A percentile compares a stretch with the other conserved stretches of the same genome.
These are phyloP conservation scores for Corythaixoides concolor DNA, from an alignment of 2,113 vertebrate genomes.

Conservation along the genomic window DNA sequence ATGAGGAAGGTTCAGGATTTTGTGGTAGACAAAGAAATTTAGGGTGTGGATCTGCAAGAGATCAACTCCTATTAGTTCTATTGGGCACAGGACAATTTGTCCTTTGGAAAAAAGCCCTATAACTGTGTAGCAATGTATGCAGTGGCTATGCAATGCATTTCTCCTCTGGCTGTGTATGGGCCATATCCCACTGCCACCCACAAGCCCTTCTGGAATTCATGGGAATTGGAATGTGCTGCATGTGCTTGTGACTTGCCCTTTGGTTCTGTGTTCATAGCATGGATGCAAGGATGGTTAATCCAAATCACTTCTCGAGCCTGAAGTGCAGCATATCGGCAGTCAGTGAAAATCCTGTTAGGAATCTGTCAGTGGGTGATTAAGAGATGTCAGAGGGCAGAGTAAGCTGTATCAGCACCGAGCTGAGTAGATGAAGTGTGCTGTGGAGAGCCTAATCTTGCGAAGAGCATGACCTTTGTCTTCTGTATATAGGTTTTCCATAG, in stretches of 20 bases:
- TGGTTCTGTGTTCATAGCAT: background rate
- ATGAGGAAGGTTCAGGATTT: background rate
- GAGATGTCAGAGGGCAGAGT: constrained; percentile 43
- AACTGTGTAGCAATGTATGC: background rate
- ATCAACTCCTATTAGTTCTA: background rate
- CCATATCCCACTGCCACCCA: background rate
- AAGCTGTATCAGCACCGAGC: constrained; percentile 39
- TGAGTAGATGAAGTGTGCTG: constrained; percentile 38
- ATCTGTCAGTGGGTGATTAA: constrained; percentile 59
- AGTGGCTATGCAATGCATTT: background rate
- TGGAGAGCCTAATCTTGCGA: constrained; percentile 42
- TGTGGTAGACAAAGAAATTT: background rate
- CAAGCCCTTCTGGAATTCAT: background rate
- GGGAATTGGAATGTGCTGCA: background rate
- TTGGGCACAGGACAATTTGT: background rate
- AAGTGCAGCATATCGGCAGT: background rate
- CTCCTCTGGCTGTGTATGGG: background rate
- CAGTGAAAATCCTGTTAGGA: constrained; percentile 56
- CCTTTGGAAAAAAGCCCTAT: background rate
- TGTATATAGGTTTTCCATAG: background rate
- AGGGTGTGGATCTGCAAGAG: background rate
- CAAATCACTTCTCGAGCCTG: background rate
- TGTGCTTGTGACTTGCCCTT: background rate
- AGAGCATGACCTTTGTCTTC: constrained; percentile 20
- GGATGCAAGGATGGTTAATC: background rate